These are phyloP conservation scores for Bellardia bayeri DNA, from an alignment of 2,888 invertebrate genomes.

Conservation along the genomic window DNA sequence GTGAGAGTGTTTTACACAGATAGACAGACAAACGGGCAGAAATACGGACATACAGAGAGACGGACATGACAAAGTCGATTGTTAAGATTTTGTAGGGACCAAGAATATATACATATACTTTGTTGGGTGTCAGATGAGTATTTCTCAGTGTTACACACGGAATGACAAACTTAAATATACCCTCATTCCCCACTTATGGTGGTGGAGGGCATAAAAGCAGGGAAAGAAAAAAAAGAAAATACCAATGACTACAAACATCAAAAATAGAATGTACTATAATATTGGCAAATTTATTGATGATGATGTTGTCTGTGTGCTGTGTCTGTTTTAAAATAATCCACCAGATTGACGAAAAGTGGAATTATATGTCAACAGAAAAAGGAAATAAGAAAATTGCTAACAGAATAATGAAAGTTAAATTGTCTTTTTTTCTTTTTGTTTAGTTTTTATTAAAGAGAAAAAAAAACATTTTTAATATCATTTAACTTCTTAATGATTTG, in stretches of 20 bases:
- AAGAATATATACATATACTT: no score
- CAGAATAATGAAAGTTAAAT: slow-evolving; percentile 19
- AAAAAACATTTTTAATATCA: background rate
- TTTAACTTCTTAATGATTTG: background rate
- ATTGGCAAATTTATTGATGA: slow-evolving; percentile 38
- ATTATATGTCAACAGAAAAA: background rate
- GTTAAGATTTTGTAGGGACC: no score
- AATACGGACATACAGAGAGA: no score
- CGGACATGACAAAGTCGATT: no score
- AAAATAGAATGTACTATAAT: background rate
- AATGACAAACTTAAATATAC: background rate
- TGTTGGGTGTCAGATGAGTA: no score
- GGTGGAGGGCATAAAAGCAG: no score
- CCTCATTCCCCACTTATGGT: no score
- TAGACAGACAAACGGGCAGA: no score
- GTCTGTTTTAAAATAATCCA: slow-evolving; percentile 17
- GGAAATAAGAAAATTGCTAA: background rate
- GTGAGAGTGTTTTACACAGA: no score
- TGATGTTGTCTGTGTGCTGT: background rate
- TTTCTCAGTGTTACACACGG: no score
- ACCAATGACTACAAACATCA: background rate
- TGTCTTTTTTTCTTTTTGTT: background rate
- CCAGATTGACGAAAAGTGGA: background rate
- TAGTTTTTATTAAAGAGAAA: background rate
- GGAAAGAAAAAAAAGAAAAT: background rate